Base-by-base conservation (phyloP, 2,888 invertebrate genomes). In the Apodemia mormo region DNA sequence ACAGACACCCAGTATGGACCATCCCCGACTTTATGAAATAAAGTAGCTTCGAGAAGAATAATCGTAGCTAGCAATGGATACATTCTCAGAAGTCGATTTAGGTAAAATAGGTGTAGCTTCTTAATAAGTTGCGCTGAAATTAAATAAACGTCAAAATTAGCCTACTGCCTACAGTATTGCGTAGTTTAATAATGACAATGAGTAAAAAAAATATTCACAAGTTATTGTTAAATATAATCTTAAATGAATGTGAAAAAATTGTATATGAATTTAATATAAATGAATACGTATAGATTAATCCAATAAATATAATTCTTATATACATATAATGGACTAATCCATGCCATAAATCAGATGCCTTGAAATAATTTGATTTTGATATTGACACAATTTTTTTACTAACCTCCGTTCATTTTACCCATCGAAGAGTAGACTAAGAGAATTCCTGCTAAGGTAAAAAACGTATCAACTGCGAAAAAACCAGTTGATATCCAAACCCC, bases 381-480 rank as follows among this genome's bases (percentile, higher is more conserved):
- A 33, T 33, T 33, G 4, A 33, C 33, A 37, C 37, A 58, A 66
- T 14, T 1, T 14, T 67, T 7, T 67, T 61, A 70, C 85, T 83
- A 76, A 89, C 89, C 77, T 75, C 84, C 80, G 8, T 76, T 79
- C 9, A 88, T 56, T 77, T 90, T 90, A 29, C 85, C 85, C 45
- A 84, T 82, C 7, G 84, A 81, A 5, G 87, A 86, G 52, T 91
- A 91, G 0, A 90, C 88, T 0, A 90, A 72, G 0, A 91, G 75
- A 29, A 91, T 75, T 6, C 91, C 91, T 70, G 85, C 86, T 33
- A 91, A 72, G 77, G 84, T 78, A 77, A 96, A 95, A 83, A 96
- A 96, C 0, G 95, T 95, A 75, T 96, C 96, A 1, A 96, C 95
- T 12, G 95, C 93, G 2, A 95, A 90, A 0, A 94, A 82, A 0